These are phyloP conservation scores for Verasper variegatus DNA, from an alignment of 2,113 vertebrate genomes.

Conservation along the genomic window DNA sequence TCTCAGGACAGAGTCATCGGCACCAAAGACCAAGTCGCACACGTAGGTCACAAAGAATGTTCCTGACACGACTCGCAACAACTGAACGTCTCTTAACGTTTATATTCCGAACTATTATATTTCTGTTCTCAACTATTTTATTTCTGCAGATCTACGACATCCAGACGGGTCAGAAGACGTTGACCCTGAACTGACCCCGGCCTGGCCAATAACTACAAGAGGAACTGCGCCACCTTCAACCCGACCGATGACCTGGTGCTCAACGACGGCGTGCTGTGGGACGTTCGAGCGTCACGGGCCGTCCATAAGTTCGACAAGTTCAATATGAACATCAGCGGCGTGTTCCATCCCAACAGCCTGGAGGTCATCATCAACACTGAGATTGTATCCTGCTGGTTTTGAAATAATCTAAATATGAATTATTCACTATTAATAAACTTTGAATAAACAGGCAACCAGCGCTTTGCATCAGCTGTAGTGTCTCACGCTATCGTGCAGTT, in stretches of 20 bases:
- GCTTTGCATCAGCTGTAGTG: neutral
- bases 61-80: too few relatives aligned
- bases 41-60: conserved; percentile 82
- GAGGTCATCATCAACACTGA: conserved; percentile 98
- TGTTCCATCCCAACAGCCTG: conserved; percentile 95
- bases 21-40: conserved; percentile 94
- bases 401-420: too few relatives aligned
- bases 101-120: too few relatives aligned
- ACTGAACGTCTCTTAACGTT: neutral
- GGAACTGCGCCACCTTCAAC: conserved; percentile 96
- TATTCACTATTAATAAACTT: neutral
- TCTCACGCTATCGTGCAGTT: neutral
- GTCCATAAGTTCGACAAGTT: conserved; percentile 99
- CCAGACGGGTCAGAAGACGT: conserved; percentile 94
- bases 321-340: conserved; percentile 98
- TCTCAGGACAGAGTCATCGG: conserved; percentile 96
- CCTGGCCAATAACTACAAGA: conserved; percentile 98
- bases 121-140: too few relatives aligned
- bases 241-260: conserved; percentile 98
- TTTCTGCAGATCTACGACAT: conserved; percentile 94
- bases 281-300: conserved; percentile 90
- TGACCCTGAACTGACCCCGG: conserved; percentile 93
- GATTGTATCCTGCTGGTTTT: conserved; percentile 89
- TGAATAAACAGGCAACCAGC: too few relatives aligned
- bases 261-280: conserved; percentile 98